Conservation (phyloP, 2,797 vertebrate genomes). For the Mormyrus hasselquistii region DNA sequence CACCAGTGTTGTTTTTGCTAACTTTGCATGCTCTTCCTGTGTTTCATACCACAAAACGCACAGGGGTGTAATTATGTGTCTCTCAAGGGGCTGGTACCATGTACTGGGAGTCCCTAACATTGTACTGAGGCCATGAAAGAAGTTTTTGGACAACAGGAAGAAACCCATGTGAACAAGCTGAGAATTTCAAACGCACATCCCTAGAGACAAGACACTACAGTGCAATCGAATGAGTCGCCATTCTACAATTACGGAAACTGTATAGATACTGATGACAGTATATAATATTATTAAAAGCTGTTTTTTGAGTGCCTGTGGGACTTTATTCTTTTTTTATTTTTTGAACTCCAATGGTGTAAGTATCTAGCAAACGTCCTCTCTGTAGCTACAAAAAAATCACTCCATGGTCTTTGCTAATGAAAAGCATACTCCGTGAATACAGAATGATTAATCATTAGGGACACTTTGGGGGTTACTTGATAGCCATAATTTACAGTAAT, state of each 20-base stretch:
- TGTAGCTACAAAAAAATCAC: background rate
- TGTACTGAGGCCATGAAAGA: background rate
- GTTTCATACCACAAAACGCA: background rate
- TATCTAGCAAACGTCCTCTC: background rate
- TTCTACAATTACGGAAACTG: background rate
- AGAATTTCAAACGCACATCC: background rate
- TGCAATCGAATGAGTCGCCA: background rate
- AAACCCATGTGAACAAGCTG: background rate
- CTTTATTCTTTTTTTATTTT: background rate
- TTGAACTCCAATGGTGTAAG: background rate
- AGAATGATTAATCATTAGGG: background rate
- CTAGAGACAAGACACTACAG: background rate
- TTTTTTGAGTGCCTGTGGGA: background rate
- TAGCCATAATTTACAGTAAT: slow-evolving; percentile 2
- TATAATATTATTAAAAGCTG: background rate
- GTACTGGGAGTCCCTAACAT: background rate
- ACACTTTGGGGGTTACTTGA: background rate
- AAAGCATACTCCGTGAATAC: background rate
- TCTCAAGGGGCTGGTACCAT: background rate
- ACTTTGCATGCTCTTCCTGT: background rate
- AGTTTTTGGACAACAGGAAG: background rate
- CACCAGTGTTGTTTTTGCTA: background rate
- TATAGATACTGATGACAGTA: background rate
- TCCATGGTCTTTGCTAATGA: background rate
- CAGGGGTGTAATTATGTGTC: background rate